phyloP scores from a whole-genome alignment of 1,140 invertebrate species.

The Probaryconus sp. region DNA sequence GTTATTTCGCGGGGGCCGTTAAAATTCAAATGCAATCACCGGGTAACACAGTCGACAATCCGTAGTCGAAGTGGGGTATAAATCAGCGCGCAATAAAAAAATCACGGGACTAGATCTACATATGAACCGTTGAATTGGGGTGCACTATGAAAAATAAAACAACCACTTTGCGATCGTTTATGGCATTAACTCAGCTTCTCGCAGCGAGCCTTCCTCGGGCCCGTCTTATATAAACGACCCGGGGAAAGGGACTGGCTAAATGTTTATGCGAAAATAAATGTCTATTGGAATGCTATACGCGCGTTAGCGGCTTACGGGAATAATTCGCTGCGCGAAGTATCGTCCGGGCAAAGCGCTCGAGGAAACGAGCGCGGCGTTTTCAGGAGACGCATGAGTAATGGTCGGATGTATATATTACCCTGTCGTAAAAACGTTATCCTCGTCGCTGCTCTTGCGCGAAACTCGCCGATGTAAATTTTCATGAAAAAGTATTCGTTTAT shows the following conservation, averaged over 20 bases:
- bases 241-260: slow-evolving; percentile 47
- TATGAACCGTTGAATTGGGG: slow-evolving; percentile 23
- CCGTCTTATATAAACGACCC: slow-evolving; percentile 51
- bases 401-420: slow-evolving; percentile 68
- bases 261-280: slow-evolving; percentile 63
- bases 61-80: slow-evolving; percentile 17
- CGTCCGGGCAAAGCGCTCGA: slow-evolving; percentile 59
- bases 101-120: slow-evolving; percentile 35
- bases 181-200: slow-evolving; percentile 47
- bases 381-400: slow-evolving; percentile 68
- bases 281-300: slow-evolving; percentile 60
- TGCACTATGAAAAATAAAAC: slow-evolving; percentile 28
- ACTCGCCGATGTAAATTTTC: slow-evolving; percentile 59
- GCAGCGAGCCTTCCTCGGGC: slow-evolving; percentile 27
- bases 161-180: slow-evolving; percentile 30
- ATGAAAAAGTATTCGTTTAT: slow-evolving; percentile 56
- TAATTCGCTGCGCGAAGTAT: slow-evolving; percentile 64
- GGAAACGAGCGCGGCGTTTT: slow-evolving; percentile 67
- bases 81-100: slow-evolving; percentile 27
- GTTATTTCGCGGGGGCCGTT: no score
- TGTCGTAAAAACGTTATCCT: slow-evolving; percentile 62
- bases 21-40: no score
- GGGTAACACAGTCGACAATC: not conserved
- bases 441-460: slow-evolving; percentile 54
- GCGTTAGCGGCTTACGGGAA: slow-evolving; percentile 61